phyloP scores from a whole-genome alignment of 2,888 invertebrate genomes.

The Scaptodrosophila latifasciaeformis region DNA sequence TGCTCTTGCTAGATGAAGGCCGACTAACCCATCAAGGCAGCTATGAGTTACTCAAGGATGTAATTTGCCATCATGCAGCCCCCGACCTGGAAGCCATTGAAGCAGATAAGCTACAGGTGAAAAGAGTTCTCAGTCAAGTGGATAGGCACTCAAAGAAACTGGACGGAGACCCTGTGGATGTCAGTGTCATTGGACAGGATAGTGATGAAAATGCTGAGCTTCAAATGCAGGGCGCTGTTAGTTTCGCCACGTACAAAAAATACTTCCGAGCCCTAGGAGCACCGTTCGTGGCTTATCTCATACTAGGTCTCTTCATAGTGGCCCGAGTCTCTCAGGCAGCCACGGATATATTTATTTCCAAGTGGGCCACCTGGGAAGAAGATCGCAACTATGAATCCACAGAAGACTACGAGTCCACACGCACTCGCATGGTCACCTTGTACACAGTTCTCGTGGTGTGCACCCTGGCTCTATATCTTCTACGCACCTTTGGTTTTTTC shows the following conservation, averaged over 20 bases:
- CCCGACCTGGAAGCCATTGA: conserved; percentile 58
- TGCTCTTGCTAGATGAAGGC: conserved; percentile 77
- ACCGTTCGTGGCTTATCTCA: conserved; percentile 38
- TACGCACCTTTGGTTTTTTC: conserved; percentile 80
- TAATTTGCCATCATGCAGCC: conserved; percentile 75
- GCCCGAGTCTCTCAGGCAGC: conserved; percentile 81
- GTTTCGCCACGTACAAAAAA: conserved; percentile 77
- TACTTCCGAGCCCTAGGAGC: conserved; percentile 78
- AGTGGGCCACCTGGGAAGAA: conserved; percentile 78
- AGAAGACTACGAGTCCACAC: conserved; percentile 36
- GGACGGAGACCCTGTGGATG: conserved; percentile 1
- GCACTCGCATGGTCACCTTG: conserved; percentile 57
- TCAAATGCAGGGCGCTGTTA: conserved; percentile 78
- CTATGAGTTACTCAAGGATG: conserved; percentile 75
- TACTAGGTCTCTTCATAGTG: conserved; percentile 76
- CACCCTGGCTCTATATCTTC: conserved; percentile 76
- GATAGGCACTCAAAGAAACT: conserved; percentile 54
- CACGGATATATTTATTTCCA: conserved; percentile 84
- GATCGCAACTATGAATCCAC: conserved; percentile 20
- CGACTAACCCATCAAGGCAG: conserved; percentile 66
- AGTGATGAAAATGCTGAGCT: conserved; percentile 74
- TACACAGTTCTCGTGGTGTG: conserved; percentile 60
- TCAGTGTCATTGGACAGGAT: conserved; percentile 12
- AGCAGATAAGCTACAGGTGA: conserved; percentile 50
- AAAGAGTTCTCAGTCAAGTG: conserved; percentile 62